phyloP scores from a whole-genome alignment of 2,113 vertebrate species.

The Athene noctua region DNA sequence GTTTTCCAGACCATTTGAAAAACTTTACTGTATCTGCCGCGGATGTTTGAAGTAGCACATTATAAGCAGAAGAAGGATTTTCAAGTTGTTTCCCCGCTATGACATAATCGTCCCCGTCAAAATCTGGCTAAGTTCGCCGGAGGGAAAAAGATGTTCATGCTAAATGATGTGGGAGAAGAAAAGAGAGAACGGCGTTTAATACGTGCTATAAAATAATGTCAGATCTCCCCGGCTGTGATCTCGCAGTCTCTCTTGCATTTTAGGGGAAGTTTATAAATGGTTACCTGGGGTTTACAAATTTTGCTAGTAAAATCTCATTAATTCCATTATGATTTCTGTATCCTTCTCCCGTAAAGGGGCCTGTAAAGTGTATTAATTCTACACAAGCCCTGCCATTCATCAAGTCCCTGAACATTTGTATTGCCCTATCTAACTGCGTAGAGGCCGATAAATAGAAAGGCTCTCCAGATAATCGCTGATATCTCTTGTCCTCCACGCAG shows the following conservation, averaged over 20 bases:
- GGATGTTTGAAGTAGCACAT: not conserved
- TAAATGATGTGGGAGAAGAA: conserved; percentile 40
- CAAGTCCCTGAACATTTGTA: not conserved
- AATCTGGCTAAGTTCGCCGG: conserved; percentile 21
- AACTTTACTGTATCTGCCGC: not conserved
- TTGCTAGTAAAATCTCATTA: conserved; percentile 47
- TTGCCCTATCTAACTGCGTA: conserved; percentile 4
- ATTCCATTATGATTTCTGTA: conserved; percentile 48
- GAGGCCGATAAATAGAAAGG: conserved; percentile 32
- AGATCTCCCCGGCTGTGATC: conserved; percentile 30
- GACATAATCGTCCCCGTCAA: conserved; percentile 28
- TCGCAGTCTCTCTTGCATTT: not conserved
- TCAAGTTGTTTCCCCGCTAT: conserved; percentile 37
- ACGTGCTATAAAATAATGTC: conserved; percentile 46
- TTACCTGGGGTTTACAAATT: conserved; percentile 56
- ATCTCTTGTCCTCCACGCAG: not conserved
- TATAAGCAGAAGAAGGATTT: conserved; percentile 19
- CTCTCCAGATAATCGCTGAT: conserved; percentile 26
- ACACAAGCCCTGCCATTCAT: conserved; percentile 30
- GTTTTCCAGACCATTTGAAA: not conserved
- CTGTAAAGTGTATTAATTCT: conserved; percentile 26
- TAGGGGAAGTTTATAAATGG: conserved; percentile 26
- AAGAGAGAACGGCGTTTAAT: conserved; percentile 9
- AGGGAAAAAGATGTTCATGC: conserved; percentile 46
- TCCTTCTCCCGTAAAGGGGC: conserved; percentile 17